Conservation (phyloP, 2,888 invertebrate species). For the Leucoma salicis region DNA sequence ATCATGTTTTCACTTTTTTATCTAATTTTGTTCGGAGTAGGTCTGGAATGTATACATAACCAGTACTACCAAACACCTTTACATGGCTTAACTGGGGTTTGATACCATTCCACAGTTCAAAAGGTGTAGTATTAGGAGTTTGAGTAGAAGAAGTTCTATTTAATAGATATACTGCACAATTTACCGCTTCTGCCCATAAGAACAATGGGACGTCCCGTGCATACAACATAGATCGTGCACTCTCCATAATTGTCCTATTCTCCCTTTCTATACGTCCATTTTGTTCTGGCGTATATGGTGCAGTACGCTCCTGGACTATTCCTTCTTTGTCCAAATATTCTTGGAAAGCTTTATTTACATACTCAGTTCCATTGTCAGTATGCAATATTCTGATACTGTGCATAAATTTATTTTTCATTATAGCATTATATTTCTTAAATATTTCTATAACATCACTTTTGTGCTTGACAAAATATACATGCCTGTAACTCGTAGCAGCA, state of each 20-base stretch:
- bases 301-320: conserved; percentile 35
- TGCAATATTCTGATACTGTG: conserved; percentile 1
- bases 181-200: conserved; percentile 34
- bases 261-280: conserved; percentile 43
- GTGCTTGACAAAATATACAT: conserved; percentile 15
- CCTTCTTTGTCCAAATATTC: conserved; percentile 26
- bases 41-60: no score
- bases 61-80: conserved; percentile 38
- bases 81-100: no score
- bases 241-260: conserved; percentile 38
- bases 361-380: conserved; percentile 3
- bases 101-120: no score
- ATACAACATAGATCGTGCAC: conserved; percentile 36
- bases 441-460: conserved; percentile 1
- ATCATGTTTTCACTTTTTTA: no score
- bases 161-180: conserved; percentile 42
- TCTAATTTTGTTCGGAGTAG: no score
- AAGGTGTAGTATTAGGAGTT: conserved; percentile 27
- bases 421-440: conserved; percentile 1
- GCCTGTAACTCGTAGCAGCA: conserved; percentile 12
- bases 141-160: conserved; percentile 41
- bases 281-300: conserved; percentile 37
- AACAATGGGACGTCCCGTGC: conserved; percentile 7
- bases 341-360: conserved; percentile 12
- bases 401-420: background rate